These are phyloP conservation scores for Rhabdophis nuchalis DNA, from an alignment of 2,797 vertebrate species.

Conservation along the genomic window DNA sequence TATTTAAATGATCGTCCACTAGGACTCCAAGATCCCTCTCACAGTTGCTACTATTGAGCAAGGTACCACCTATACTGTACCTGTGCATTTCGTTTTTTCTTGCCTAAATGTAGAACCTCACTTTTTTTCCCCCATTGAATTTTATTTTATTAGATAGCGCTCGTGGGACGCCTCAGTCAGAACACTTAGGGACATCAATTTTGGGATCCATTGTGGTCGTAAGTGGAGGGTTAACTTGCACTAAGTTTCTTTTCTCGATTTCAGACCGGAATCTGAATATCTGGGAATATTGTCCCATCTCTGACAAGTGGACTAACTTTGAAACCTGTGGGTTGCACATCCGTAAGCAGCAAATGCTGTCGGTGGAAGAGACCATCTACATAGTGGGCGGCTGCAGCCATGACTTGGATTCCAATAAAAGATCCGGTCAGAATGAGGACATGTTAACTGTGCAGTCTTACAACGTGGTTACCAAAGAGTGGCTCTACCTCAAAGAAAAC, in stretches of 20 bases:
- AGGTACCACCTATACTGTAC: too few species aligned
- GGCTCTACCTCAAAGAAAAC: constrained; percentile 90
- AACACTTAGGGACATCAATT: too few species aligned
- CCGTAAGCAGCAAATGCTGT: constrained; percentile 97
- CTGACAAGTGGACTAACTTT: constrained; percentile 85
- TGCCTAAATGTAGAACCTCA: too few species aligned
- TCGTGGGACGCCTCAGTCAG: too few species aligned
- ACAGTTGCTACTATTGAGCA: too few species aligned
- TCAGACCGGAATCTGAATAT: constrained; percentile 90
- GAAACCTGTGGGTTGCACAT: constrained; percentile 83
- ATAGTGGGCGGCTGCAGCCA: constrained; percentile 92
- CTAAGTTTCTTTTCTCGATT: constrained; percentile 35
- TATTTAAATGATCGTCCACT: too few species aligned
- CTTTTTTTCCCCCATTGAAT: too few species aligned
- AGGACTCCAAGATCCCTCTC: too few species aligned
- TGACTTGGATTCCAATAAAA: constrained; percentile 72
- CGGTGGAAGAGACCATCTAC: constrained; percentile 93
- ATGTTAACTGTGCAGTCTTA: constrained; percentile 88
- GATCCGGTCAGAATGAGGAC: constrained; percentile 82
- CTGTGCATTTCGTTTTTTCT: too few species aligned
- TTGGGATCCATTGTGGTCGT: too few species aligned
- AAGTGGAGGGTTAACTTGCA: background rate
- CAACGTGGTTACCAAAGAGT: constrained; percentile 81
- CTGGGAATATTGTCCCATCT: constrained; percentile 84
- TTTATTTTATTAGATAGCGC: too few species aligned